These are phyloP conservation scores for Microctonus hyperodae DNA, from an alignment of 2,888 invertebrate species.

Conservation along the genomic window DNA sequence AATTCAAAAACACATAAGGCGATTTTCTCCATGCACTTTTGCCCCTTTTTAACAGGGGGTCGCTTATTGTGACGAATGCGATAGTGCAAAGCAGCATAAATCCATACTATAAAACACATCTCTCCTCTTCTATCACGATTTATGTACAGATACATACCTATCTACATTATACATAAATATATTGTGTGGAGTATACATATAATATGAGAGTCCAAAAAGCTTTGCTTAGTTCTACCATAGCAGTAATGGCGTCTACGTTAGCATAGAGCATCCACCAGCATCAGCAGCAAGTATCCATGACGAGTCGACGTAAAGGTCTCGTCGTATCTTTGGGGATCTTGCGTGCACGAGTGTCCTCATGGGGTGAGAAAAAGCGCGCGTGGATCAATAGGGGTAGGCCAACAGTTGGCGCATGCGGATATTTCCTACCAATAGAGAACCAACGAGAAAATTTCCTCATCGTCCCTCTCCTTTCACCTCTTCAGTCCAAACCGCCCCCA, in stretches of 20 bases:
- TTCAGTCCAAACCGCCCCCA: neutral
- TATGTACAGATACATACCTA: too few species aligned
- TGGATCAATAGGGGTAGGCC: slow-evolving; percentile 57
- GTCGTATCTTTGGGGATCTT: slow-evolving; percentile 55
- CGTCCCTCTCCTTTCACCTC: too few species aligned
- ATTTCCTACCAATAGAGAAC: slow-evolving; percentile 50
- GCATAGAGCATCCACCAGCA: slow-evolving; percentile 30
- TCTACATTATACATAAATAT: neutral
- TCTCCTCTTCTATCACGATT: neutral
- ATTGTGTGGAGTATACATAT: neutral
- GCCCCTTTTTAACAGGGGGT: slow-evolving; percentile 1
- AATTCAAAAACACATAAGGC: neutral
- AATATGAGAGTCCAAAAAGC: slow-evolving; percentile 16
- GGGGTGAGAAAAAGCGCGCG: slow-evolving; percentile 38
- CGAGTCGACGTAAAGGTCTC: slow-evolving; percentile 45
- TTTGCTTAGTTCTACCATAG: slow-evolving; percentile 25
- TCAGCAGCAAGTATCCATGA: slow-evolving; percentile 37
- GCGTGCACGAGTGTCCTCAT: slow-evolving; percentile 53
- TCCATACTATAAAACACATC: slow-evolving; percentile 29
- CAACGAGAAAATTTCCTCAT: slow-evolving; percentile 48
- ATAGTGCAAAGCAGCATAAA: slow-evolving; percentile 21
- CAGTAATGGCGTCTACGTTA: slow-evolving; percentile 39
- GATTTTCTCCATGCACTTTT: neutral
- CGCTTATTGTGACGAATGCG: slow-evolving; percentile 12
- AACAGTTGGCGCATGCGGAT: slow-evolving; percentile 53